A percentile compares a stretch with the other conserved stretches of the same genome.
Evolutionary conservation across 2,797 vertebrate species (phyloP).

Genomic region (Halcyon leucocephala): DNA sequence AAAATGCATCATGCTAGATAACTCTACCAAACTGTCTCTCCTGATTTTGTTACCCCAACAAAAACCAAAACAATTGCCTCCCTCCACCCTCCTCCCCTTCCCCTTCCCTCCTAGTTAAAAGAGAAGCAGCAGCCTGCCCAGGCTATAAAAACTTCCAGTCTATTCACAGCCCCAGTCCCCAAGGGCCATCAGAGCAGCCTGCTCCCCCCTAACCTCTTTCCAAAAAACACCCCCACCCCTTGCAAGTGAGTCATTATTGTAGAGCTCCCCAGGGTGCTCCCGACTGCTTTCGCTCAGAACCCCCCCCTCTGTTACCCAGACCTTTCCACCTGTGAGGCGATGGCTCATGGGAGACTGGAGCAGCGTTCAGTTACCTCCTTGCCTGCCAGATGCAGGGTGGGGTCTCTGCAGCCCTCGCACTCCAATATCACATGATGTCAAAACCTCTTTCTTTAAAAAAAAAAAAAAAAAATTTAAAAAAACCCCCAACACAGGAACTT

Average conservation of each 20-base stretch:
- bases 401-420: neutral
- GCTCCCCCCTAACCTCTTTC: neutral
- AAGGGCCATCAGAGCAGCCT: neutral
- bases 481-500: neutral
- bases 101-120: neutral
- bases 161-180: conserved; percentile 12
- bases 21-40: neutral
- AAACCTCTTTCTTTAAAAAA: neutral
- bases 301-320: neutral
- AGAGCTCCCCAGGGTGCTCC: neutral
- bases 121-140: conserved; percentile 24
- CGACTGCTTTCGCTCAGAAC: neutral
- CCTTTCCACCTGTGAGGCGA: conserved; percentile 49
- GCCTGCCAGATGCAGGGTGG: conserved; percentile 63
- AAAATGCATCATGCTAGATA: neutral
- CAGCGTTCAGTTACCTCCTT: neutral
- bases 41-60: conserved; percentile 59
- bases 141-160: conserved; percentile 24
- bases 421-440: neutral
- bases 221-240: neutral
- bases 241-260: conserved; percentile 17
- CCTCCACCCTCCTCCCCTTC: neutral
- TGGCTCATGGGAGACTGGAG: accelerated
- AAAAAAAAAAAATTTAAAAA: neutral
- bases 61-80: conserved; percentile 47